These are phyloP conservation scores for Cheirogaleus medius DNA, from an alignment of 2,113 vertebrate species.

Conservation along the genomic window DNA sequence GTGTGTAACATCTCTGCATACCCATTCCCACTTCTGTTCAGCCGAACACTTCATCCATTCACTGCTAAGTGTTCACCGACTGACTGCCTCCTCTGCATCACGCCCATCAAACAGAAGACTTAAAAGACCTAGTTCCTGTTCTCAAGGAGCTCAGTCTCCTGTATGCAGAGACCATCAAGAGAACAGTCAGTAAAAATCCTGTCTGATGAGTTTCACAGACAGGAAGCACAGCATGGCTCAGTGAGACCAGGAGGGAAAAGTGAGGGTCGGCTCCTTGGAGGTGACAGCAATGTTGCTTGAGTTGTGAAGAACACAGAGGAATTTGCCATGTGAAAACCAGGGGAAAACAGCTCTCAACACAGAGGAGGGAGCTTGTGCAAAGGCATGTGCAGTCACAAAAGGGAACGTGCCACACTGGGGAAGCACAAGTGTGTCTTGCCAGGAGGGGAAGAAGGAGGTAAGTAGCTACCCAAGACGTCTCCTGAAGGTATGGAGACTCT, in stretches of 20 bases:
- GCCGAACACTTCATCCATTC: background rate
- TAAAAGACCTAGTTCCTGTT: background rate
- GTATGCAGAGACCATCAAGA: background rate
- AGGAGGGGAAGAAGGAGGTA: background rate
- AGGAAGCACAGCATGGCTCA: background rate
- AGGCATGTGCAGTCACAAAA: background rate
- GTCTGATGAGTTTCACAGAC: background rate
- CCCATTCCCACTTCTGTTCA: background rate
- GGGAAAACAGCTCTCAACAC: background rate
- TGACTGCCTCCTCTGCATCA: background rate
- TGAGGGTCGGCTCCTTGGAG: background rate
- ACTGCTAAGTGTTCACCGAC: background rate
- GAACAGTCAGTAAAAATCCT: background rate
- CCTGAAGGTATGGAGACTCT: background rate
- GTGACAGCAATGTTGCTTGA: background rate
- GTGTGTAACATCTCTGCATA: background rate
- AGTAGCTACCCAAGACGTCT: background rate
- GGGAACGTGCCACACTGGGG: fast-evolving
- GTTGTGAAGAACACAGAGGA: background rate
- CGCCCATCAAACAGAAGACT: background rate
- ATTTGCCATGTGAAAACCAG: background rate
- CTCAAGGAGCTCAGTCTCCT: background rate
- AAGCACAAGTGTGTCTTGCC: background rate
- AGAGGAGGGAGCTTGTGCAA: background rate
- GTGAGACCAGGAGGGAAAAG: background rate